Evolutionary conservation across 1,140 invertebrate species (phyloP).

Genomic region (Drosophila erecta): DNA sequence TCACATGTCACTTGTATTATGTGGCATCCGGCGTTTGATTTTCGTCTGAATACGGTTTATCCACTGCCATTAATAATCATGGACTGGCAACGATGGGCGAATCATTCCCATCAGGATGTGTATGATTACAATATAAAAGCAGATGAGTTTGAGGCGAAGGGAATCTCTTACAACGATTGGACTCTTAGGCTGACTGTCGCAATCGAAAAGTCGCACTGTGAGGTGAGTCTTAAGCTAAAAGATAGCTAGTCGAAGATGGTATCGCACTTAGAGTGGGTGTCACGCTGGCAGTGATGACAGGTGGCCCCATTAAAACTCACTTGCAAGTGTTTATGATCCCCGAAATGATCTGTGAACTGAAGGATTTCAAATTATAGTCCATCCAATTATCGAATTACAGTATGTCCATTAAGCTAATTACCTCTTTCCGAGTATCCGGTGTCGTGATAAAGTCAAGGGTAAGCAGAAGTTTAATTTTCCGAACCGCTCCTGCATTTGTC

Average conservation of each 20-base stretch:
- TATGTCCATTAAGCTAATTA: not conserved
- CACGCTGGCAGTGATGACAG: constrained; percentile 44
- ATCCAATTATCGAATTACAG: not conserved
- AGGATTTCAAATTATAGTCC: not conserved
- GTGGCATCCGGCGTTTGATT: constrained; percentile 55
- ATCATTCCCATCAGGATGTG: constrained; percentile 28
- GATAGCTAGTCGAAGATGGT: constrained; percentile 33
- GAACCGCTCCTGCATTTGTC: not conserved
- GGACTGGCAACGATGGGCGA: constrained; percentile 32
- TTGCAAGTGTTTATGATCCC: constrained; percentile 7
- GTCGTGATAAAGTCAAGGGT: constrained; percentile 16
- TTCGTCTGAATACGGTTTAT: constrained; percentile 21
- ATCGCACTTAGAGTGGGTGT: constrained; percentile 39
- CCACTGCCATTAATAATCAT: constrained; percentile 43
- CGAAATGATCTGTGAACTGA: constrained; percentile 15
- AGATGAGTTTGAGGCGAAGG: constrained; percentile 13
- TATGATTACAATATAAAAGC: constrained; percentile 46
- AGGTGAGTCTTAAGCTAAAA: constrained; percentile 48
- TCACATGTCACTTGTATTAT: constrained; percentile 67
- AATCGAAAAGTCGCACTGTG: constrained; percentile 66
- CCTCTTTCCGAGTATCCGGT: constrained; percentile 16
- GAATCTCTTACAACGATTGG: constrained; percentile 48
- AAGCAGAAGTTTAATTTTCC: constrained; percentile 19
- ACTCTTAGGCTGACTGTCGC: constrained; percentile 55
- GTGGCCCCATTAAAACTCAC: constrained; percentile 19